Evolutionary conservation across 2,113 vertebrate genomes (phyloP), one percentile per base, ranked within the genome.

Genomic region (Copsychus sechellarum): DNA sequence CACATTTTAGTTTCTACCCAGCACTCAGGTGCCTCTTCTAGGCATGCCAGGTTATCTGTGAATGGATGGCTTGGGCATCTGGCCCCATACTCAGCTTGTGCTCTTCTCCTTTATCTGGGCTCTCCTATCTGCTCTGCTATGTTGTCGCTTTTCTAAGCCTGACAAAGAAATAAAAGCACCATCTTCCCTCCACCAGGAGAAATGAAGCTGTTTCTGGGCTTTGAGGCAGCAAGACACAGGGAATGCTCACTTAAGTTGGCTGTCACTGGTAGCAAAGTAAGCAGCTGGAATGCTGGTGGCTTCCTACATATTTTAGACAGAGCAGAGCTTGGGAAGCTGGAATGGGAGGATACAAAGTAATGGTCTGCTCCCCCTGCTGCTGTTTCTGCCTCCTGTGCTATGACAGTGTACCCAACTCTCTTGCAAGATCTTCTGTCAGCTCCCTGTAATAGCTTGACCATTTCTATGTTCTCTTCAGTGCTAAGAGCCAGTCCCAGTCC

Each of bases 21-120:
- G 51, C 0, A 0, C 25, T 81, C 33, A 22, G 45, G 47, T 73
- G 33, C 51, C 67, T 62, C 0, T 12, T 21, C 50, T 38, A 26
- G n/a, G 11, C 11, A 3, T n/a, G 50, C 18, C 31, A 22, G 20
- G 14, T 70, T 61, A 62, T 61, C 77, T 79, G 25, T 0, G 0
- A 66, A 56, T 8, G 38, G 34, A 26, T 0, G 1, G 23, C 34
- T 21, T 54, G 64, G 22, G 64, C 3, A 3, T 9, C 31, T 50
- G 20, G 65, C 31, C 20, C 56, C 33, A n/a, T 24, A 12, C 22
- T 61, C 72, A 54, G 23, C 33, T 21, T 50, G 12, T 33, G 50
- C 21, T 58, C 13, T 53, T 83, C 22, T 25, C 14, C 19, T n/a
- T 72, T 74, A 17, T 22, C 56, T 78, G 42, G 73, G 38, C 69